A percentile compares a stretch with the other conserved stretches of the same genome.
These are phyloP conservation scores for Rhimphoctona megacephalus DNA, from an alignment of 2,888 invertebrate species.

Conservation along the genomic window DNA sequence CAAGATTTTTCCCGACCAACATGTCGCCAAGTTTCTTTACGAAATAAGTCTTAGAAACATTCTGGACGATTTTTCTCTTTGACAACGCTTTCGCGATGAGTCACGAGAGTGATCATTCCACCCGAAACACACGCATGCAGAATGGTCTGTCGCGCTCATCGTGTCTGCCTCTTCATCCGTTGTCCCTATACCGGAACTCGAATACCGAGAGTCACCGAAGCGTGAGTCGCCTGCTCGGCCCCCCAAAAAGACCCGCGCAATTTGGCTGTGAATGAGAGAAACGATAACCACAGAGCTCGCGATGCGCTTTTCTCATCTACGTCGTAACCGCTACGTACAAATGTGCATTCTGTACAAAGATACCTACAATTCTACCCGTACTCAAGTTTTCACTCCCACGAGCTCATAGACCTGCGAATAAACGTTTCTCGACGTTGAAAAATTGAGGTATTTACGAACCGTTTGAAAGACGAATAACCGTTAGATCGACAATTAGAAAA, in stretches of 20 bases:
- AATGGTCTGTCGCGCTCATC: background rate
- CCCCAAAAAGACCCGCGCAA: background rate
- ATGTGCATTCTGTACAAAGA: background rate
- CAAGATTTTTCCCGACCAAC: background rate
- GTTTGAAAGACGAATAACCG: background rate
- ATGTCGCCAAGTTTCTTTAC: background rate
- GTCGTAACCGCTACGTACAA: background rate
- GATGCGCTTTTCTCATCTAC: background rate
- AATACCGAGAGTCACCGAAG: background rate
- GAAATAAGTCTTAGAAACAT: background rate
- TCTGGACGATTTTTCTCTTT: background rate
- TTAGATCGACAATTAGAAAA: slow-evolving; percentile 25
- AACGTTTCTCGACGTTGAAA: background rate
- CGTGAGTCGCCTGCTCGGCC: background rate
- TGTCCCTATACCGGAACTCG: slow-evolving; percentile 1
- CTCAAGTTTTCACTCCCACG: background rate
- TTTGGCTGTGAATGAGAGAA: slow-evolving; percentile 1
- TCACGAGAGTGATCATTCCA: background rate
- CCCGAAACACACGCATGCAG: background rate
- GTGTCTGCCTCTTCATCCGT: background rate
- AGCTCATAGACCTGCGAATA: background rate
- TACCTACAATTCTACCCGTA: background rate
- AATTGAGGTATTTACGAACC: background rate
- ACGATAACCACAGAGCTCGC: background rate
- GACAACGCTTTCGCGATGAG: background rate